A percentile compares a stretch with the other conserved stretches of the same genome.
These are phyloP conservation scores for mouse (Mus musculus) DNA, from an alignment of 2,113 vertebrate genomes.

Conservation along the genomic window DNA sequence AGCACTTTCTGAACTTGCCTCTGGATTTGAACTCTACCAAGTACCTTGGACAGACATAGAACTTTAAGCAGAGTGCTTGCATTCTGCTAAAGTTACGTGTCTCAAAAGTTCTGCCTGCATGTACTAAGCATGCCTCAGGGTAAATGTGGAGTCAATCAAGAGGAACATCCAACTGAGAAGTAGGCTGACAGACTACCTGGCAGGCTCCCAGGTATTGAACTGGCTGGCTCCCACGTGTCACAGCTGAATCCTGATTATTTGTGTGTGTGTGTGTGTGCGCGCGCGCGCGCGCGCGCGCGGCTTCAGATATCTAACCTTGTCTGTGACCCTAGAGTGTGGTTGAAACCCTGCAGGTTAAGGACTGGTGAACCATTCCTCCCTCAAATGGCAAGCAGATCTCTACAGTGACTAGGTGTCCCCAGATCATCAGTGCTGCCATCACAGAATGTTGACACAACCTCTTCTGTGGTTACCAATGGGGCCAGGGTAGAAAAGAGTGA, in stretches of 20 bases:
- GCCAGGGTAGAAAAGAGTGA: background rate
- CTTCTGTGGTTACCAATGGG: background rate
- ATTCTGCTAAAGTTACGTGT: background rate
- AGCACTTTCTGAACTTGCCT: background rate
- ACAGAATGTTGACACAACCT: background rate
- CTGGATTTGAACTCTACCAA: background rate
- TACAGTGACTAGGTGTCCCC: background rate
- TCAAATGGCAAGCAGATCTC: background rate
- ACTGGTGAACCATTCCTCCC: background rate
- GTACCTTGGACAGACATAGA: background rate
- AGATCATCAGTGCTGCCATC: background rate
- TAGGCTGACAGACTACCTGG: background rate
- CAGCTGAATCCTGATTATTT: background rate
- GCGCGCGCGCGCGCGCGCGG: background rate
- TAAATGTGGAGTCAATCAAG: background rate
- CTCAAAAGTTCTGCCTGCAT: background rate
- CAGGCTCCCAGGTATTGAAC: background rate
- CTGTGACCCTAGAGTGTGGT: background rate
- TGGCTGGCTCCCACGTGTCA: background rate
- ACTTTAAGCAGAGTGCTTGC: background rate
- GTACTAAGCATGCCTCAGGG: background rate
- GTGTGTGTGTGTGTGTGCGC: no score
- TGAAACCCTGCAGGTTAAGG: background rate
- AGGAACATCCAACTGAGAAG: background rate
- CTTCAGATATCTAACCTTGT: background rate